Base-by-base conservation (phyloP, 2,797 vertebrate genomes). In the Pempheris klunzingeri region DNA sequence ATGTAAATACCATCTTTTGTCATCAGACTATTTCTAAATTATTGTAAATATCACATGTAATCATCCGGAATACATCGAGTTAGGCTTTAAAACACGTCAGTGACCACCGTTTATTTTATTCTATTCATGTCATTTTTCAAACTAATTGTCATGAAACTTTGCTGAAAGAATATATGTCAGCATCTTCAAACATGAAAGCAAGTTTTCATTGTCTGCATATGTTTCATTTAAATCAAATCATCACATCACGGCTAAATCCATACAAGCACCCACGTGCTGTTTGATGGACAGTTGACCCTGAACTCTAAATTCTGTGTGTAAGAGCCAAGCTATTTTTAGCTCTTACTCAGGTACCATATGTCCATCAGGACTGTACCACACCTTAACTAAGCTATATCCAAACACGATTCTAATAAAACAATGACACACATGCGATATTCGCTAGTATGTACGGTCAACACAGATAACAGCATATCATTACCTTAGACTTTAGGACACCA, bases 401-500 rank as follows among this genome's bases (percentile, higher is more conserved):
- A 69, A 78, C 39, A 62, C 34, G 43, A 49, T 14, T 18, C 18
- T 38, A 43, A 39, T 39, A 58, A 58, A 26, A 67, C 4, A 34
- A 20, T 32, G 28, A 1, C 54, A 67, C 9, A 18, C 5, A 64
- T 18, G 44, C 34, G 52, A 66, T 55, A 46, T 54, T 66, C 1
- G 1, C 55, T n/a, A 13, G 26, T n/a, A 20, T 10, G 18, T 22
- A 24, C 36, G 10, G 44, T 65, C 9, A 9, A 14, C 34, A 65
- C 13, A 34, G n/a, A 3, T 44, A 63, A 54, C 7, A 52, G 34
- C 34, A 24, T 39, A 61, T 63, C 14, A 43, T n/a, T 53, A 54
- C 2, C 57, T 62, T 64, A 5, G 1, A 14, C 34, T 22, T 72
- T 62, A 78, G 71, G 80, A 57, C 22, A 3, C 32, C 20, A 46